Percentiles rank a stretch among this genome's conserved stretches.
These are phyloP conservation scores for Meloe dianella DNA, from an alignment of 2,888 invertebrate genomes.

Conservation along the genomic window DNA sequence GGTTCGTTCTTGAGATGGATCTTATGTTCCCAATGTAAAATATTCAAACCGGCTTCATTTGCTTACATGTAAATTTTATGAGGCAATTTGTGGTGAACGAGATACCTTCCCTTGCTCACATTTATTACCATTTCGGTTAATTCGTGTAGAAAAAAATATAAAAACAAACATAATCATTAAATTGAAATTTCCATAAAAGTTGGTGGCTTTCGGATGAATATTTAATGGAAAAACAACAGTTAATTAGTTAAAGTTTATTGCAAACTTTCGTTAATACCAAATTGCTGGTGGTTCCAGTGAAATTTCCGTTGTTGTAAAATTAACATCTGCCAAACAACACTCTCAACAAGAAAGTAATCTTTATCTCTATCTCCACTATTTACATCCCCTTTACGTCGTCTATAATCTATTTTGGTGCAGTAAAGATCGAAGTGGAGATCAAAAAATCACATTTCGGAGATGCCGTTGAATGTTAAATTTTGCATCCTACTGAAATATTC, in stretches of 20 bases:
- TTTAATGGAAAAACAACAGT: not conserved
- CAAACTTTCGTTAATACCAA: not conserved
- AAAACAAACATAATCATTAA: not conserved
- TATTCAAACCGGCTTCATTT: not conserved
- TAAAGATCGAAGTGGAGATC: no score
- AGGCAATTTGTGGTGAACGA: slow-evolving; percentile 2
- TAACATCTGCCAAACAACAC: not conserved
- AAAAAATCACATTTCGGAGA: no score
- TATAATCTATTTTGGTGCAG: no score
- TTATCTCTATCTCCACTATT: no score
- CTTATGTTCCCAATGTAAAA: not conserved
- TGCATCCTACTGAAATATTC: no score
- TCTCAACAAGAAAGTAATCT: no score
- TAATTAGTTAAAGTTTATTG: not conserved
- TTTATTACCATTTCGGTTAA: no score
- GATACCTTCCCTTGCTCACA: not conserved
- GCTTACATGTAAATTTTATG: slow-evolving; percentile 2
- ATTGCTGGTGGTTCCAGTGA: not conserved
- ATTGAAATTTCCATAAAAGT: not conserved
- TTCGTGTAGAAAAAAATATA: not conserved
- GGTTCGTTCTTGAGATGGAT: not conserved
- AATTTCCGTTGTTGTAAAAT: not conserved
- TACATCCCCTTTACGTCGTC: no score
- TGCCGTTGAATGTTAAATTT: no score
- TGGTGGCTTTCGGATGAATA: not conserved